Evolutionary conservation across 2,113 vertebrate species (phyloP).

Genomic region (Dicentrarchus labrax): DNA sequence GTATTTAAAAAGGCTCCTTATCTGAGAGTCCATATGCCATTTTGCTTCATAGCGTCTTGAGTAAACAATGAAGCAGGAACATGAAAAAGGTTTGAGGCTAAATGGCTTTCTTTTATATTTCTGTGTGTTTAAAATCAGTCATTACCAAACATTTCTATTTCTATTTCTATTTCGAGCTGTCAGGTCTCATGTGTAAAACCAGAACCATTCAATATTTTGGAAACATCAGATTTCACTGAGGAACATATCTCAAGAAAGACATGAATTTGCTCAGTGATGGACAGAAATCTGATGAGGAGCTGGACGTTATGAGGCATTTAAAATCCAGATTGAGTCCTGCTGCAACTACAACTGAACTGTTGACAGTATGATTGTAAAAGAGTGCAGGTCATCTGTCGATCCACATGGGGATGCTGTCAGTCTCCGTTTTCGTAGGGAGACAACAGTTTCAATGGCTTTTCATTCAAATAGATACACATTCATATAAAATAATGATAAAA

Average conservation of each 20-base stretch:
- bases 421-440: background rate
- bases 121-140: background rate
- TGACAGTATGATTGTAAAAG: slow-evolving; percentile 30
- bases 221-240: background rate
- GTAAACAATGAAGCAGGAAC: background rate
- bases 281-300: background rate
- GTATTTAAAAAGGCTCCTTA: background rate
- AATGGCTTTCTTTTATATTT: background rate
- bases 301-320: background rate
- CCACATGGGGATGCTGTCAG: slow-evolving; percentile 42
- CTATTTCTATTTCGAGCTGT: background rate
- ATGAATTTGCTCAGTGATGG: background rate
- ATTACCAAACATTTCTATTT: background rate
- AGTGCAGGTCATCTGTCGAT: slow-evolving; percentile 72
- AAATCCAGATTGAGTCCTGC: background rate
- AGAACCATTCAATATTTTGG: too few species aligned
- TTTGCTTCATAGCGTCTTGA: background rate
- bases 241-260: background rate
- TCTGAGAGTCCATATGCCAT: background rate
- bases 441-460: background rate
- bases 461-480: slow-evolving; percentile 9
- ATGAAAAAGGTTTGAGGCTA: background rate
- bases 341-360: background rate
- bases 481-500: background rate
- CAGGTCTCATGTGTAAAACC: too few species aligned